Base-by-base conservation (phyloP, 2,888 invertebrate genomes). In the Ornithoptera alexandrae region DNA sequence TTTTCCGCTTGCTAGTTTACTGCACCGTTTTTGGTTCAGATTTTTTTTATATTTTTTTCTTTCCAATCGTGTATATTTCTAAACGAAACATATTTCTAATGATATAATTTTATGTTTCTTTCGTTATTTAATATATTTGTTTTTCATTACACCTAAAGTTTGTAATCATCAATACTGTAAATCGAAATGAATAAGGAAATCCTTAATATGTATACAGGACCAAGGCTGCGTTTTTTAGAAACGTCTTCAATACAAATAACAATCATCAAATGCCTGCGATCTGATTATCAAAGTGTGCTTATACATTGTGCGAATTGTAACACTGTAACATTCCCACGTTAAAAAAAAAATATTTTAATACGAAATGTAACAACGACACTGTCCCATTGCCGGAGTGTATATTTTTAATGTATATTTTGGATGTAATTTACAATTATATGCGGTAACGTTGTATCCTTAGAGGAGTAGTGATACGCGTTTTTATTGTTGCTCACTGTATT, bases 401-500 rank as follows among this genome's bases (percentile, higher is more conserved):
- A 81, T 82, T 79, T 78, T 76, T 75, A 78, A 84, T 78, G 87
- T 91, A 90, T 92, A 90, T 91, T 92, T 92, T 92, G 89, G 88
- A 92, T 87, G 87, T 88, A 87, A 90, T 79, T 90, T 91, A 91
- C 89, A 89, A 81, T 78, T 76, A 74, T 80, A 76, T 72, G 76
- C 74, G 76, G 79, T 74, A 74, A 73, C 75, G 78, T 80, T 81
- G 78, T 81, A 79, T 81, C 83, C 81, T 76, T 78, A 78, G 80
- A 82, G 77, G 77, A 76, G 83, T 80, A 82, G 80, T 79, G 84
- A 80, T 82, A 80, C 81, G 81, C 42, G 85, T 83, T 84, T 80
- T 84, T 88, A 88, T 86, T 90, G 88, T 92, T 92, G 92, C 92
- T 92, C 92, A 92, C 85, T 90, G 88, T 86, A 84, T 83, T 84